A percentile compares a stretch with the other conserved stretches of the same genome.
These are phyloP conservation scores for Momotus momota DNA, from an alignment of 2,797 vertebrate species.

Conservation along the genomic window DNA sequence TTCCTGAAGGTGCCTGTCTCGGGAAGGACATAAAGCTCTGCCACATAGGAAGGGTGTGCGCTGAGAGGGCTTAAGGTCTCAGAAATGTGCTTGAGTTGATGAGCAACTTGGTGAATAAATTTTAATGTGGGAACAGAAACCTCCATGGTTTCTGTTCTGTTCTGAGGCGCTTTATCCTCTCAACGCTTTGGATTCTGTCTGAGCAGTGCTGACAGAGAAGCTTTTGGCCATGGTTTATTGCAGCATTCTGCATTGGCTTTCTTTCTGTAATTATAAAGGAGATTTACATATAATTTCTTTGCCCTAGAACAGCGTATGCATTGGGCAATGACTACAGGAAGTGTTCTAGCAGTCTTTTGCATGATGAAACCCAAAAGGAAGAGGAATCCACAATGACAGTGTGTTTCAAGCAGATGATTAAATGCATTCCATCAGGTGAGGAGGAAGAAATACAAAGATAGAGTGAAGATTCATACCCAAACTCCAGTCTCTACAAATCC, in stretches of 20 bases:
- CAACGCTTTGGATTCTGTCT: neutral
- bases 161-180: neutral
- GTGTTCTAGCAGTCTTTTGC: neutral
- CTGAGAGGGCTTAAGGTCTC: neutral
- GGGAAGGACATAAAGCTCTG: neutral
- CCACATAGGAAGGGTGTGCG: neutral
- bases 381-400: neutral
- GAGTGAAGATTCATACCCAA: neutral
- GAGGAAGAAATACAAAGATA: neutral
- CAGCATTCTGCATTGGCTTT: neutral
- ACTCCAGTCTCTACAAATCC: neutral
- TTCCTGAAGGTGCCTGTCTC: neutral
- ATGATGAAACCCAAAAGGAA: neutral
- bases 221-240: neutral
- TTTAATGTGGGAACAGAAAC: neutral
- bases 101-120: neutral
- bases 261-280: neutral
- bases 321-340: neutral
- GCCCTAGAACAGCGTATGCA: neutral
- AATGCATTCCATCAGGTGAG: neutral
- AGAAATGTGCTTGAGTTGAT: neutral
- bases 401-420: neutral
- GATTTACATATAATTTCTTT: neutral
- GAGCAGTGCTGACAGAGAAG: neutral
- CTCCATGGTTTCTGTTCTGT: neutral